Percentiles rank a stretch among this genome's conserved stretches.
phyloP scores from a whole-genome alignment of 64 coral and sea anemone genomes.

The Astreopora myriophthalma region DNA sequence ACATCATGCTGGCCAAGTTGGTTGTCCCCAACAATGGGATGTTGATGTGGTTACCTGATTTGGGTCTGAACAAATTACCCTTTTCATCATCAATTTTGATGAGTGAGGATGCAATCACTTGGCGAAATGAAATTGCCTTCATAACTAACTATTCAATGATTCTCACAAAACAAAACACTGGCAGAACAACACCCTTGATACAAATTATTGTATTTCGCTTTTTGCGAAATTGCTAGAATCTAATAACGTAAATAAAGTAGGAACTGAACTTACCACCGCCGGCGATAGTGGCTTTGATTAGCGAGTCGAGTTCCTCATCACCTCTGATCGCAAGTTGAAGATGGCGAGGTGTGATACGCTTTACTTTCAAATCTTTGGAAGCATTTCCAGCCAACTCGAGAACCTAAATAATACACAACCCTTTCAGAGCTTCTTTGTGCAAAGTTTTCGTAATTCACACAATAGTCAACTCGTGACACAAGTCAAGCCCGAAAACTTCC shows the following conservation, averaged over 20 bases:
- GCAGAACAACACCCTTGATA: too few species aligned
- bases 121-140: too few species aligned
- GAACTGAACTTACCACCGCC: conserved; percentile 87
- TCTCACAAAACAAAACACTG: too few species aligned
- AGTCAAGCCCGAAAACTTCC: background rate
- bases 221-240: too few species aligned
- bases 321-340: conserved; percentile 98
- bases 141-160: too few species aligned
- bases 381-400: conserved; percentile 99
- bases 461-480: background rate
- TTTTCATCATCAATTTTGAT: too few species aligned
- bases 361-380: conserved; percentile 99
- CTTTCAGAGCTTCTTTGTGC: background rate
- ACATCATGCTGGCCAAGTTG: too few species aligned
- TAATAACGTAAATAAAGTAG: background rate
- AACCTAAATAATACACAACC: conserved; percentile 48
- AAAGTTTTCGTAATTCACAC: background rate
- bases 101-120: too few species aligned
- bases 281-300: conserved; percentile 99
- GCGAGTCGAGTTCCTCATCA: conserved; percentile 98
- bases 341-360: conserved; percentile 99
- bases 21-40: too few species aligned
- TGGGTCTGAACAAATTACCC: too few species aligned
- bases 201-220: too few species aligned
- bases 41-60: too few species aligned